phyloP scores from a whole-genome alignment of 2,888 invertebrate genomes.

The Euclidia mi region DNA sequence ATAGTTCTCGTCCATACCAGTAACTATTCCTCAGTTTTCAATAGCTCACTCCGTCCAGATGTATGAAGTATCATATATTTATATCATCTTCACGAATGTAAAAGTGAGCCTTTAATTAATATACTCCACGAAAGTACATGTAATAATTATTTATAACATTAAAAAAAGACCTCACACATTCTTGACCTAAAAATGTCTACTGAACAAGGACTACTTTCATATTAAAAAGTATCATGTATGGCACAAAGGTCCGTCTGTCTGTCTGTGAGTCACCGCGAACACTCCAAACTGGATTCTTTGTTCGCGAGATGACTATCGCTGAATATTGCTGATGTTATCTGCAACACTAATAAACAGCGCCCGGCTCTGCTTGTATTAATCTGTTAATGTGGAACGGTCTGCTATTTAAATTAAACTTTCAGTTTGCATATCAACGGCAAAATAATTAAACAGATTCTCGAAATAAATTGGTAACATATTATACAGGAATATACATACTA shows the following conservation, averaged over 20 bases:
- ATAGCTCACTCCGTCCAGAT: no score
- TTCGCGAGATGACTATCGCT: constrained; percentile 28
- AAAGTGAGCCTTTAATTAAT: no score
- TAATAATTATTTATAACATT: constrained; percentile 1
- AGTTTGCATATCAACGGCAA: no score
- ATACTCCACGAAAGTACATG: no score
- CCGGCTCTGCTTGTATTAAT: constrained; percentile 3
- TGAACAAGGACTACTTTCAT: constrained; percentile 49
- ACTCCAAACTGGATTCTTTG: constrained; percentile 39
- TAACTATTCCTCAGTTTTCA: no score
- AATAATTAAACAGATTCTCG: constrained; percentile 2
- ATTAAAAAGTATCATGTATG: constrained; percentile 36
- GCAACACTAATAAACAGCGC: constrained; percentile 15
- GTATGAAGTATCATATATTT: no score
- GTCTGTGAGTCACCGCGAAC: constrained; percentile 42
- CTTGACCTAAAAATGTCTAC: constrained; percentile 13
- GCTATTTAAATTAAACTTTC: no score
- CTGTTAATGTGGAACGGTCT: no score
- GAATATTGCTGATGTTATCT: constrained; percentile 52
- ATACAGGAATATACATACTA: no score
- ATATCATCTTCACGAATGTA: no score
- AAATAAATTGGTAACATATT: no score
- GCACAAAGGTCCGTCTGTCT: constrained; percentile 40
- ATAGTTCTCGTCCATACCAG: no score
- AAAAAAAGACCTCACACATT: constrained; percentile 10